Evolutionary conservation across 2,888 invertebrate genomes (phyloP).

Genomic region (Dynastes maya): DNA sequence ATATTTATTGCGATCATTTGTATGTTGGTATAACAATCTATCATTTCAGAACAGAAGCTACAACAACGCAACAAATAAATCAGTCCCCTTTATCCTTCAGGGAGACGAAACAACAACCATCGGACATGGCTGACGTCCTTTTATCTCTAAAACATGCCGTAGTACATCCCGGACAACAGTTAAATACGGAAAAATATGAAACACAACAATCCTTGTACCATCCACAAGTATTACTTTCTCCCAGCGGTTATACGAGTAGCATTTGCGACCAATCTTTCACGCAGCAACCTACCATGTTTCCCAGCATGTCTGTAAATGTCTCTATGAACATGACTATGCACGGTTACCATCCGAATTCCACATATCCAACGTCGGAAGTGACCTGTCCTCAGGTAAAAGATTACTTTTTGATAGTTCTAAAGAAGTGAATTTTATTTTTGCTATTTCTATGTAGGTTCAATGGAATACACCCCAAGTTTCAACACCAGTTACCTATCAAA

Average conservation of each 20-base stretch:
- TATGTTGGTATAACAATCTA: slow-evolving; percentile 15
- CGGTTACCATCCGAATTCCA: slow-evolving; percentile 75
- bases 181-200: slow-evolving; percentile 60
- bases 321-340: slow-evolving; percentile 99
- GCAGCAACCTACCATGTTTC: slow-evolving; percentile 75
- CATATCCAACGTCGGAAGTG: slow-evolving; percentile 72
- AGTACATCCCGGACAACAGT: slow-evolving; percentile 81
- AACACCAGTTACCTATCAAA: slow-evolving; percentile 74
- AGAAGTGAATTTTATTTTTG: not conserved
- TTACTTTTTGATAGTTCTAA: not conserved
- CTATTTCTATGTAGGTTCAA: slow-evolving; percentile 74
- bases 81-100: slow-evolving; percentile 54
- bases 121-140: slow-evolving; percentile 91
- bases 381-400: slow-evolving; percentile 79
- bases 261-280: slow-evolving; percentile 65
- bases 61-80: slow-evolving; percentile 48
- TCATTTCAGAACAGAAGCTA: slow-evolving; percentile 56
- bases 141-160: slow-evolving; percentile 91
- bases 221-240: slow-evolving; percentile 78
- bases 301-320: slow-evolving; percentile 95
- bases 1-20: not conserved
- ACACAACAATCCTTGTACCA: slow-evolving; percentile 69
- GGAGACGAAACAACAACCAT: slow-evolving; percentile 71
- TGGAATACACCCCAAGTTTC: slow-evolving; percentile 79
- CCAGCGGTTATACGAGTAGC: slow-evolving; percentile 68